These are phyloP conservation scores for Melopsittacus undulatus DNA, from an alignment of 2,797 vertebrate genomes.

Conservation along the genomic window DNA sequence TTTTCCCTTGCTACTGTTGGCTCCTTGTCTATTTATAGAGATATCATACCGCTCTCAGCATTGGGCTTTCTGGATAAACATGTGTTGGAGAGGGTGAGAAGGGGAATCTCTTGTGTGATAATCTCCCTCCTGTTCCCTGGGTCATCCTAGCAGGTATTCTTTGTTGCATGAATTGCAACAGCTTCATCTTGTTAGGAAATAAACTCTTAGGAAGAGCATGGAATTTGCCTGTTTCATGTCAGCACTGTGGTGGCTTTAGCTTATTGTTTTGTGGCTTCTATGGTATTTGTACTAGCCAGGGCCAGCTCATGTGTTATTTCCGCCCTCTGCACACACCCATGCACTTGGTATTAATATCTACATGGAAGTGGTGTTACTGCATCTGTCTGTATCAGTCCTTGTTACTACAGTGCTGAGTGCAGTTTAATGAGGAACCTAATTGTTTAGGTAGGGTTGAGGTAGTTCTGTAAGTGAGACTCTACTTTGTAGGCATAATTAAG, in stretches of 20 bases:
- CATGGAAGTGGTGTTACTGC: neutral
- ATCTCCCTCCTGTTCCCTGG: neutral
- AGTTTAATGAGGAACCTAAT: neutral
- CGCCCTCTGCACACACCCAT: neutral
- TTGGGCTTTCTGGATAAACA: conserved; percentile 51
- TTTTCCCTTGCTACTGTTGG: conserved; percentile 59
- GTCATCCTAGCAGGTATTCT: neutral
- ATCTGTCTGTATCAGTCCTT: neutral
- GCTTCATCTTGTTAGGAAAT: neutral
- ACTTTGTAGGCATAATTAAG: neutral
- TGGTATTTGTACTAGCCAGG: neutral
- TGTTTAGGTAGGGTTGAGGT: neutral
- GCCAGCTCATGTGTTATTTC: neutral
- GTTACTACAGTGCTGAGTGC: neutral
- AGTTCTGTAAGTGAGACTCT: neutral
- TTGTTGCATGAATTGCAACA: neutral
- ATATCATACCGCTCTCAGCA: conserved; percentile 29
- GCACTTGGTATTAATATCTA: neutral
- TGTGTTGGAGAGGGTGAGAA: neutral
- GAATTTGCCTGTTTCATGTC: neutral
- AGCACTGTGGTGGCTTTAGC: neutral
- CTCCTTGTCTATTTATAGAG: conserved; percentile 65
- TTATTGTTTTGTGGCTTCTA: neutral
- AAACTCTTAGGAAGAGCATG: neutral
- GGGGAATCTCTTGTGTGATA: neutral